Evolutionary conservation across 2,888 invertebrate genomes (phyloP).

Genomic region (Silvanus unidentatus): DNA sequence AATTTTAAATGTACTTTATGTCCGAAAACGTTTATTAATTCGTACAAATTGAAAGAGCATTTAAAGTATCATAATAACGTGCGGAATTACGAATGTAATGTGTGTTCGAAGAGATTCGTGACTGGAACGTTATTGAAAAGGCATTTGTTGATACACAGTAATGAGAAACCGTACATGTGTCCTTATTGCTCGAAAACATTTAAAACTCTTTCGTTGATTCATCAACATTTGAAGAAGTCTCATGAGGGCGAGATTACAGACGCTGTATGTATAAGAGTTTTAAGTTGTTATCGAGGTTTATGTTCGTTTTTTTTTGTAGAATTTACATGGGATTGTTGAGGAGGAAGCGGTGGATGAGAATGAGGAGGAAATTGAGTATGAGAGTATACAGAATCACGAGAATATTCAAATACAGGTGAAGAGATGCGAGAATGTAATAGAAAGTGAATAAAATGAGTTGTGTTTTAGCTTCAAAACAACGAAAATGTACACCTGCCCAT

Average conservation of each 20-base stretch:
- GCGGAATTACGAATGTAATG: constrained; percentile 38
- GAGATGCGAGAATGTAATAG: too few species aligned
- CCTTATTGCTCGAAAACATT: constrained; percentile 57
- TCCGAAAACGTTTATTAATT: constrained; percentile 32
- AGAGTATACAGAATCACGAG: too few species aligned
- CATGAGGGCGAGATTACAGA: constrained; percentile 48
- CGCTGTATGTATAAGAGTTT: background rate
- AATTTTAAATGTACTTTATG: constrained; percentile 42
- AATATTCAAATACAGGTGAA: too few species aligned
- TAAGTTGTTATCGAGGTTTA: background rate
- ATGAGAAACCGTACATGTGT: constrained; percentile 51
- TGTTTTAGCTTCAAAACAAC: too few species aligned
- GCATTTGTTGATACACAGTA: constrained; percentile 43
- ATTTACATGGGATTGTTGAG: too few species aligned
- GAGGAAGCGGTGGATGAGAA: too few species aligned
- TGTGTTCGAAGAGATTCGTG: constrained; percentile 42
- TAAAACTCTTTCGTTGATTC: constrained; percentile 55
- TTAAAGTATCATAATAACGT: constrained; percentile 37
- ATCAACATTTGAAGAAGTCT: constrained; percentile 57
- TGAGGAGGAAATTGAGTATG: too few species aligned
- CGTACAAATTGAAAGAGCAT: constrained; percentile 36
- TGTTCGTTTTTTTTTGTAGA: too few species aligned
- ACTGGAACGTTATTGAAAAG: constrained; percentile 39
- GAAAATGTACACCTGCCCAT: too few species aligned
- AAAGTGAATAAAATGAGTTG: too few species aligned